Evolutionary conservation across 2,888 invertebrate species (phyloP).

Genomic region (Drosophila mimetica): DNA sequence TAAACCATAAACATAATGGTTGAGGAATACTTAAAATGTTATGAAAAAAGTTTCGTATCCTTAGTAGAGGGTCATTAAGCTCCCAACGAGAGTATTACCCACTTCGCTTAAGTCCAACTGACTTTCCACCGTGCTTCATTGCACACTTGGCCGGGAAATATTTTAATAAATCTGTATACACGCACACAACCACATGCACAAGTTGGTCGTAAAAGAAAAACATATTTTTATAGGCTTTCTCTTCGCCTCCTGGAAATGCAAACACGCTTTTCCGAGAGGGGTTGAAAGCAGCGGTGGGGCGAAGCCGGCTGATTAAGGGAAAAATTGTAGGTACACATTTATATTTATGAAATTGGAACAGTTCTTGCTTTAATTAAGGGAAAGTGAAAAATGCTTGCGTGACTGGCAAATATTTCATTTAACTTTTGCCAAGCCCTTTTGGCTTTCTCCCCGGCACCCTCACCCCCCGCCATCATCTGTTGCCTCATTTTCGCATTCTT

Average conservation of each 20-base stretch:
- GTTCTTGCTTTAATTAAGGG: constrained; percentile 55
- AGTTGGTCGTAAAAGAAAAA: constrained; percentile 53
- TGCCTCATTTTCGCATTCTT: constrained; percentile 34
- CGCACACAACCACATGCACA: constrained; percentile 15
- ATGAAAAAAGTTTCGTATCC: not conserved
- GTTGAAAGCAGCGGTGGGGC: not conserved
- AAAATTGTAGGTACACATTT: constrained; percentile 18
- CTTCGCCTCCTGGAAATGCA: constrained; percentile 22
- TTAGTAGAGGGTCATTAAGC: too few species aligned
- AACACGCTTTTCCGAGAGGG: constrained; percentile 24
- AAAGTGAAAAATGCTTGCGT: constrained; percentile 27
- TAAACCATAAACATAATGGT: not conserved
- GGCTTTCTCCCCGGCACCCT: not conserved
- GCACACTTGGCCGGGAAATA: constrained; percentile 39
- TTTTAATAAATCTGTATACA: constrained; percentile 61
- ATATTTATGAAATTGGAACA: constrained; percentile 41
- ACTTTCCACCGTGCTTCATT: constrained; percentile 18
- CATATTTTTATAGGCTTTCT: constrained; percentile 45
- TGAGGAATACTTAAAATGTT: not conserved
- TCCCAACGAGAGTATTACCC: constrained; percentile 30
- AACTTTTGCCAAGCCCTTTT: constrained; percentile 39
- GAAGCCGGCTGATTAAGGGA: constrained; percentile 46
- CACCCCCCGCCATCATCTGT: not conserved
- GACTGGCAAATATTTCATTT: constrained; percentile 64
- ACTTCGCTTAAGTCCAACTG: constrained; percentile 28